Percentiles rank a stretch among this genome's conserved stretches.
phyloP scores from a whole-genome alignment of 1,140 invertebrate genomes.

The Aphaenogaster rudis region DNA sequence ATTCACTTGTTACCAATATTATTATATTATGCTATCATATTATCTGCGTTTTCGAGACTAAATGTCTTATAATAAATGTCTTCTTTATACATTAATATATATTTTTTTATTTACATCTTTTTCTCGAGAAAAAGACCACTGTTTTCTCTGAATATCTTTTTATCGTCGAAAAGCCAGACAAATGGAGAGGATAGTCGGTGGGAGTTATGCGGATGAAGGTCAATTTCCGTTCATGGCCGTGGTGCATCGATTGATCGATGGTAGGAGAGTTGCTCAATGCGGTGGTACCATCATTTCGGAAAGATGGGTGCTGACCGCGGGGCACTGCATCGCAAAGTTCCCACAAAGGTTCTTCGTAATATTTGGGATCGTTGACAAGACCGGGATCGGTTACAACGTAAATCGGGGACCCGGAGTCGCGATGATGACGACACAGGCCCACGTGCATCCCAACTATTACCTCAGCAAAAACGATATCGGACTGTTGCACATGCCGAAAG shows the following conservation, averaged over 20 bases:
- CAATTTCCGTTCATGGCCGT: conserved; percentile 76
- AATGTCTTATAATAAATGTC: background rate
- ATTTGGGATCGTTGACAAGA: conserved; percentile 68
- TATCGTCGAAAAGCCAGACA: conserved; percentile 20
- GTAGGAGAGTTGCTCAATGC: conserved; percentile 54
- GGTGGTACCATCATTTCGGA: conserved; percentile 68
- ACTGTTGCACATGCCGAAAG: conserved; percentile 67
- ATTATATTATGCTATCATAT: background rate
- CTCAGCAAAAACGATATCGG: conserved; percentile 65
- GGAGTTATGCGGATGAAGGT: conserved; percentile 53
- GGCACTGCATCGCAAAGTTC: conserved; percentile 63
- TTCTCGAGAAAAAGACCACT: background rate
- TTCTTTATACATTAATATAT: background rate
- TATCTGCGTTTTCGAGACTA: background rate
- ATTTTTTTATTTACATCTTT: background rate
- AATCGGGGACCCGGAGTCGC: conserved; percentile 65
- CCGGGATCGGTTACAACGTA: conserved; percentile 62
- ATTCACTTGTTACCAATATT: background rate
- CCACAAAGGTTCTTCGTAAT: conserved; percentile 65
- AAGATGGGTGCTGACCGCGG: conserved; percentile 73
- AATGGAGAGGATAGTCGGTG: conserved; percentile 64
- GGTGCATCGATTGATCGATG: conserved; percentile 63
- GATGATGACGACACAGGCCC: conserved; percentile 62
- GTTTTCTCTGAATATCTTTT: conserved; percentile 26
- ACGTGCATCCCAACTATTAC: conserved; percentile 57